Base-by-base conservation (phyloP, 2,888 invertebrate species). In the Tridacna gigas region DNA sequence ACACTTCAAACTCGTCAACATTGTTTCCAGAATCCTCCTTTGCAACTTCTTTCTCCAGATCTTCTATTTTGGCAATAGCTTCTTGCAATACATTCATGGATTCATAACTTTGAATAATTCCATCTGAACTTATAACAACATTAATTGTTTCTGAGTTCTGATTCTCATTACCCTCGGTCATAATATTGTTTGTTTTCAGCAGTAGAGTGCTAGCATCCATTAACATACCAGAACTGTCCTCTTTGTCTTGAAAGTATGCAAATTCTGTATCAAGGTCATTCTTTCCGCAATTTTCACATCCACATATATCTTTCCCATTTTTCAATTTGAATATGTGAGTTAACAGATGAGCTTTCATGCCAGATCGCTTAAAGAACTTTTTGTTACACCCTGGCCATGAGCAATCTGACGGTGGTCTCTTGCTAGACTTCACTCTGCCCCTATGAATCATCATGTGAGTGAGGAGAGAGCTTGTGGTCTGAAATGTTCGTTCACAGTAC, bases 321-420 rank as follows among this genome's bases (percentile, higher is more conserved):
- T 82, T 85, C 20, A 88, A 69, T 75, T 78, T 88, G 77, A 81
- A 88, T n/a, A 88, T 73, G 76, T 88, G 88, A n/a, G 88, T 81
- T 15, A 81, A 25, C 4, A 88, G 56, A 73, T 88, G 88, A 22
- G 76, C n/a, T 45, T 85, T 85, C 69, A 82, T 79, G 12, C 77
- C 61, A 13, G 85, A 78, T 13, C 79, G 77, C 66, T 85, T 88
- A 25, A 83, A 67, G 51, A 78, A 88, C 60, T 74, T 77, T 45
- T 83, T 88, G 13, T 56, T 25, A 71, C 88, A 88, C 12, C 67
- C 48, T 20, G 74, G 73, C 88, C 88, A 88, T 3, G 71, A 79
- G 63, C 88, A 88, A 5, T 77, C 51, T 11, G 77, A 77, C 20
- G 83, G 76, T 20, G 74, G 79, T 45, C 76, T 79, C 15, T 77